Evolutionary conservation across 2,888 invertebrate genomes (phyloP), one percentile per base, ranked within the genome.

Genomic region (Oxyscelio sp.): DNA sequence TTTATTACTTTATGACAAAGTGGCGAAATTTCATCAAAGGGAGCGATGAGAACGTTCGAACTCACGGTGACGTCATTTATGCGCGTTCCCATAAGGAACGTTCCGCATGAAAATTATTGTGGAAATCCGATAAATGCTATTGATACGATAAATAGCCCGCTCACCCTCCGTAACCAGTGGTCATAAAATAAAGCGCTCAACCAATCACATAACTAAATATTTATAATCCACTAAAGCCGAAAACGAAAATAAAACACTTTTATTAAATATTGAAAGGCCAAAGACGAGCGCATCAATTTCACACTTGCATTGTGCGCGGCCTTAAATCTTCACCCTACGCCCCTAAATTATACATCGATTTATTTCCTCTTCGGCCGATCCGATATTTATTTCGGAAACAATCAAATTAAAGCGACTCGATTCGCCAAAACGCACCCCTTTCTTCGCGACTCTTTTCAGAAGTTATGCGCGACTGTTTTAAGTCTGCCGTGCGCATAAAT

Each of bases 81-180:
- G 68, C 61, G 31, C 81, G 73, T 40, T 68, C 68, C 81, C 75
- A 63, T 81, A 81, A 81, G 81, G 81, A 81, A 81, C 70, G 75
- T 70, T 81, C 48, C 70, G 75, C 75, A 75, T 75, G 81, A 63
- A 81, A 81, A 81, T 81, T 81, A 81, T 81, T 70, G 81, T 81
- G 59, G 75, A 81, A 81, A 81, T 81, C 75, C 81, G 81, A 81
- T 81, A 81, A 81, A 82, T 75, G 61, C 70, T 75, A 75, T 71
- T 63, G 82, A 82, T 82, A 82, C 82, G 82, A 75, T 82, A 82
- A 82, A 82, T 75, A 70, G 75, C 17, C 27, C 43, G 75, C 63
- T 70, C 75, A 52, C 73, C 81, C 81, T 81, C 74, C 52, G 13
- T 45, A 59, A 66, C 31, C 73, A 6, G 45, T 5, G 34, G 66